phyloP scores from a whole-genome alignment of 2,888 invertebrate species.

The Physocephala rufipes region DNA sequence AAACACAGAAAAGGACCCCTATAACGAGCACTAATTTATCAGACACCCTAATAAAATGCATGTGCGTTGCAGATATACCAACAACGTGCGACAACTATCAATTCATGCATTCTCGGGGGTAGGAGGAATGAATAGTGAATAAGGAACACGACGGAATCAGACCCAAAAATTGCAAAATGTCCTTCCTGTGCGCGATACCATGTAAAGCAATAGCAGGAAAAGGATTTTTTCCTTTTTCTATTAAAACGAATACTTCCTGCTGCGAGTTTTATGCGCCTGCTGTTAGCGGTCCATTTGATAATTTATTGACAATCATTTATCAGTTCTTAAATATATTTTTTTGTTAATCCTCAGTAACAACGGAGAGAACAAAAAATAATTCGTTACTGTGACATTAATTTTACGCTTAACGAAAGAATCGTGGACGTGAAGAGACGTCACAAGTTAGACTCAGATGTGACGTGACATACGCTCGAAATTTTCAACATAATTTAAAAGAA shows the following conservation, averaged over 20 bases:
- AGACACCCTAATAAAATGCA: conserved; percentile 18
- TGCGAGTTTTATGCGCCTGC: conserved; percentile 39
- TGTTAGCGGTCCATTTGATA: conserved; percentile 52
- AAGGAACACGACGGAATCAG: background rate
- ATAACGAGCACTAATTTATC: conserved; percentile 28
- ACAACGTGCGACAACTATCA: conserved; percentile 16
- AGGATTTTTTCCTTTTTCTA: conserved; percentile 40
- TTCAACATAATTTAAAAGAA: background rate
- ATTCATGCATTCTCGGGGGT: background rate
- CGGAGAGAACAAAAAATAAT: background rate
- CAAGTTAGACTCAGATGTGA: conserved; percentile 6
- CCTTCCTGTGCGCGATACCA: conserved; percentile 2
- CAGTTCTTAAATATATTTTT: conserved; percentile 45
- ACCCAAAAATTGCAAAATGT: conserved; percentile 22
- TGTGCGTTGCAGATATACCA: conserved; percentile 15
- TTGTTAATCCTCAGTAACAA: background rate
- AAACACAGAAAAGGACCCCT: conserved; percentile 2
- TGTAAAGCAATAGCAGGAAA: conserved; percentile 18
- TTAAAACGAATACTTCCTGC: conserved; percentile 36
- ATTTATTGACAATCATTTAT: conserved; percentile 63
- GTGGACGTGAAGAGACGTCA: too few relatives aligned
- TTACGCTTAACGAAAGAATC: conserved; percentile 43
- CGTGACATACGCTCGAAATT: conserved; percentile 16
- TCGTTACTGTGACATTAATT: conserved; percentile 48
- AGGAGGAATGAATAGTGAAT: background rate